Percentiles rank a stretch among this genome's conserved stretches.
phyloP scores from a whole-genome alignment of 2,888 invertebrate species.

The Sphaerophoria taeniata region DNA sequence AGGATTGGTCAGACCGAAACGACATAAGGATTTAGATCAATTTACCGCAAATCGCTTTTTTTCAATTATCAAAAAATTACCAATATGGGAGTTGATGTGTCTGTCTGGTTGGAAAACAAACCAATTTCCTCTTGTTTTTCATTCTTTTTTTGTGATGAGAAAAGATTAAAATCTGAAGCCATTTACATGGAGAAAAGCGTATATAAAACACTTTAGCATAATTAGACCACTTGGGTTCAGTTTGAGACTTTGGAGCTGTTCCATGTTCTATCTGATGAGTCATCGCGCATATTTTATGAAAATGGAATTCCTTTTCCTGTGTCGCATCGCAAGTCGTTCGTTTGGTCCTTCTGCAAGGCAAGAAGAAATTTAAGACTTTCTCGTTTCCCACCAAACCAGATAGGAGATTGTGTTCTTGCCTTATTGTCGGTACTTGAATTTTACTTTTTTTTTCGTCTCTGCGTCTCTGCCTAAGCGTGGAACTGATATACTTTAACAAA shows the following conservation, averaged over 20 bases:
- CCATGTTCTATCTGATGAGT: slow-evolving; percentile 41
- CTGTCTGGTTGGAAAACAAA: background rate
- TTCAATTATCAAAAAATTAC: slow-evolving; percentile 32
- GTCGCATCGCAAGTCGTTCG: slow-evolving; percentile 2
- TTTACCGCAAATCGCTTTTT: slow-evolving; percentile 54
- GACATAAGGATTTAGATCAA: slow-evolving; percentile 10
- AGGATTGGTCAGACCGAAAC: background rate
- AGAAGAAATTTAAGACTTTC: slow-evolving; percentile 47
- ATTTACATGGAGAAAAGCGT: slow-evolving; percentile 9
- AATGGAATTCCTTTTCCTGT: slow-evolving; percentile 57
- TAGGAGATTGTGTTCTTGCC: background rate
- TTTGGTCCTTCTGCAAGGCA: background rate
- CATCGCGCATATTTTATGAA: slow-evolving; percentile 62
- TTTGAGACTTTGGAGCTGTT: background rate
- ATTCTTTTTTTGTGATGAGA: slow-evolving; percentile 39
- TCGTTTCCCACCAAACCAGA: slow-evolving; percentile 32
- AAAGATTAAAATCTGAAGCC: slow-evolving; percentile 59
- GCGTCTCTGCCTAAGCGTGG: slow-evolving; percentile 3
- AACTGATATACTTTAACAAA: slow-evolving; percentile 41
- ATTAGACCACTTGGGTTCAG: slow-evolving; percentile 55
- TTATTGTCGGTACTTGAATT: slow-evolving; percentile 6
- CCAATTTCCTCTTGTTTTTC: slow-evolving; percentile 20
- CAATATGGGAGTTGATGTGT: background rate
- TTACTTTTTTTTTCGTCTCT: background rate
- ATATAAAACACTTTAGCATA: slow-evolving; percentile 47